phyloP scores from a whole-genome alignment of 2,113 vertebrate species.

The Seriola dumerili region DNA sequence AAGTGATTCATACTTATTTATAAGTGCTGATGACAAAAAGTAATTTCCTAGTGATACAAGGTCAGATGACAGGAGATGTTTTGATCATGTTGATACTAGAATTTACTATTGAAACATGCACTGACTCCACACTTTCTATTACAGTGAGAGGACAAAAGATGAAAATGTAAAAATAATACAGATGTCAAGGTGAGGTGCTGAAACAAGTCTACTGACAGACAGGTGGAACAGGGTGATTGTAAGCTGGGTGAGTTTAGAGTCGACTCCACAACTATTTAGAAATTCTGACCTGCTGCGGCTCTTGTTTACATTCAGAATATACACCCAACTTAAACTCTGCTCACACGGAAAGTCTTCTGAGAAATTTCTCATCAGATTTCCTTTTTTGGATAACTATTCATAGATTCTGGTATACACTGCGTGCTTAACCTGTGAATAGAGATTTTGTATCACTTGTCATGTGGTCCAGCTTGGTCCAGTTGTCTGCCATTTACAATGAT shows the following conservation, averaged over 20 bases:
- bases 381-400: neutral
- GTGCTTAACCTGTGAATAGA: neutral
- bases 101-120: no score
- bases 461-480: neutral
- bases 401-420: neutral
- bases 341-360: neutral
- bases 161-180: neutral
- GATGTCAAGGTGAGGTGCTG: neutral
- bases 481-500: slow-evolving; percentile 9
- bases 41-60: neutral
- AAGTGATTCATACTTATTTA: no score
- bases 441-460: slow-evolving; percentile 1
- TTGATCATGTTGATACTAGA: neutral
- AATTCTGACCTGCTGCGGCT: slow-evolving; percentile 19
- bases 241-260: neutral
- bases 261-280: neutral
- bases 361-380: slow-evolving; percentile 2
- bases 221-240: neutral
- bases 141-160: neutral
- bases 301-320: slow-evolving; percentile 39
- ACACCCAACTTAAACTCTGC: neutral
- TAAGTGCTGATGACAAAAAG: no score
- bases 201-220: neutral
- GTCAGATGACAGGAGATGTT: neutral
- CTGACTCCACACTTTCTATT: no score